Evolutionary conservation across 2,888 invertebrate species (phyloP).

Genomic region (Synanthedon vespiformis): DNA sequence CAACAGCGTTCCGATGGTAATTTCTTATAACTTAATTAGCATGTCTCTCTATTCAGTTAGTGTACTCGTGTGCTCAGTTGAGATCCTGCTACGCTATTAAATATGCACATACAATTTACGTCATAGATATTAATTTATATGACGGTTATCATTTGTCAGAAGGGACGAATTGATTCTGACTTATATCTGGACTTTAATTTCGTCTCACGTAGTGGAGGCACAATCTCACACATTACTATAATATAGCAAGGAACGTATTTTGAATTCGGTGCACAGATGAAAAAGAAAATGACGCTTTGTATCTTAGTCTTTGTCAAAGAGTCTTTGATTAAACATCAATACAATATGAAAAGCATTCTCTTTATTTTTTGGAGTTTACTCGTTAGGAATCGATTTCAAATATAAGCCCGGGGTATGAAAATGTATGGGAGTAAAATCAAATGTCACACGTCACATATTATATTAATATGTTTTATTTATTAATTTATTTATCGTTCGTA

Average conservation of each 20-base stretch:
- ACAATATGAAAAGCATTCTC: not conserved
- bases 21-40: not conserved
- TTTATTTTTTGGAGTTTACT: too few relatives aligned
- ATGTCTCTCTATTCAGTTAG: not conserved
- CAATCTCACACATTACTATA: not conserved
- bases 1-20: not conserved
- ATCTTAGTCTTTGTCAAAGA: too few relatives aligned
- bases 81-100: not conserved
- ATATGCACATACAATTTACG: not conserved
- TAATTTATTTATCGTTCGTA: too few relatives aligned
- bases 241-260: not conserved
- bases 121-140: not conserved
- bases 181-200: conserved; percentile 8
- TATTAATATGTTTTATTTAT: too few relatives aligned
- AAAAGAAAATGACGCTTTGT: not conserved
- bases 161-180: conserved; percentile 3
- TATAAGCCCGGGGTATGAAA: too few relatives aligned
- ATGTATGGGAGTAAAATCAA: too few relatives aligned
- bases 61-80: not conserved
- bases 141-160: not conserved
- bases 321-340: not conserved
- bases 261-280: not conserved
- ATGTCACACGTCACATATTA: too few relatives aligned
- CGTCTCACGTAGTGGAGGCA: conserved; percentile 6
- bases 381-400: too few relatives aligned